A percentile compares a stretch with the other conserved stretches of the same genome.
Evolutionary conservation across 1,140 invertebrate species (phyloP).

Genomic region (Propsilocerus akamusi): DNA sequence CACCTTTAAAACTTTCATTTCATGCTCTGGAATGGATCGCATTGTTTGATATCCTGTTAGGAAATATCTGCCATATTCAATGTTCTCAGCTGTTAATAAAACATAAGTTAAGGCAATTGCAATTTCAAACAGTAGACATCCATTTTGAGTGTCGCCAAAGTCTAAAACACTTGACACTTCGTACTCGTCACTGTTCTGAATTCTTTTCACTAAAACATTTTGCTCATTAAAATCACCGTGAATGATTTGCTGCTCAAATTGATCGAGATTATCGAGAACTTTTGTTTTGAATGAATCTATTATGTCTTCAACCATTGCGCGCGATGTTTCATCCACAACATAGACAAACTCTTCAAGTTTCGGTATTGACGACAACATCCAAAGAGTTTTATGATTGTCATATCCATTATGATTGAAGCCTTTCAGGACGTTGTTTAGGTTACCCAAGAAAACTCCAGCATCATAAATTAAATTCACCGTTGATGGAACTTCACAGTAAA

Average conservation of each 20-base stretch:
- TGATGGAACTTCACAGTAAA: constrained; percentile 36
- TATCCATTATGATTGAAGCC: constrained; percentile 55
- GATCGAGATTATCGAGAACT: constrained; percentile 32
- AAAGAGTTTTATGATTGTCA: constrained; percentile 39
- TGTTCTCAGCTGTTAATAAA: constrained; percentile 41
- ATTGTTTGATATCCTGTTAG: constrained; percentile 51
- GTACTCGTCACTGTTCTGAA: constrained; percentile 23
- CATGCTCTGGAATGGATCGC: constrained; percentile 33
- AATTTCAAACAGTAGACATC: constrained; percentile 61
- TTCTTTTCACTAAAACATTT: constrained; percentile 50
- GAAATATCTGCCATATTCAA: constrained; percentile 46
- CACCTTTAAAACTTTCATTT: constrained; percentile 45
- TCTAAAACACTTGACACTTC: constrained; percentile 50
- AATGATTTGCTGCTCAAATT: constrained; percentile 51
- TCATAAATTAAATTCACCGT: constrained; percentile 42
- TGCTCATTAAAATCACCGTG: constrained; percentile 85
- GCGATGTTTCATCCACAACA: constrained; percentile 38
- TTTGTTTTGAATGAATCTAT: constrained; percentile 43
- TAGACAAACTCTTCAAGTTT: constrained; percentile 47
- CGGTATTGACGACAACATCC: constrained; percentile 49
- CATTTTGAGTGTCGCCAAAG: constrained; percentile 59
- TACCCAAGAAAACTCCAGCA: constrained; percentile 45
- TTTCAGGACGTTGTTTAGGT: constrained; percentile 42
- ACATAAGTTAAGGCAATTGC: constrained; percentile 66
- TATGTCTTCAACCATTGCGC: constrained; percentile 40